Evolutionary conservation across 2,797 vertebrate genomes (phyloP).

Genomic region (Sebastiscus tertius): DNA sequence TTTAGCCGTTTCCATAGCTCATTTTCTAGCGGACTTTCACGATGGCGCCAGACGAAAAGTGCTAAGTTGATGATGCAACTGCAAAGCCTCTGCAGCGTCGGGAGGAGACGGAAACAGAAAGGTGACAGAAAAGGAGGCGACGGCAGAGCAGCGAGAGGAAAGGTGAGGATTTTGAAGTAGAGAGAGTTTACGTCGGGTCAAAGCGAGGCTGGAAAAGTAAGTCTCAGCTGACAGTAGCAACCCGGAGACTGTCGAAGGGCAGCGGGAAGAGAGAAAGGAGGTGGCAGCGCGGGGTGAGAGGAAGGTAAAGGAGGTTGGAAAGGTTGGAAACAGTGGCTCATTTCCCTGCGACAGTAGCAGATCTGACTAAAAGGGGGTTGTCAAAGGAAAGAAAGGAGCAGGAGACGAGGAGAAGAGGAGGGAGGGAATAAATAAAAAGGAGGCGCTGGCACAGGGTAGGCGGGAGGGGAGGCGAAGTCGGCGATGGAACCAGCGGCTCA

Average conservation of each 20-base stretch:
- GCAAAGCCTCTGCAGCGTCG: not conserved
- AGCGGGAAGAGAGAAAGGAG: slow-evolving; percentile 12
- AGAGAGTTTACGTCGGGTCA: slow-evolving; percentile 25
- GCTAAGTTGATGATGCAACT: slow-evolving; percentile 21
- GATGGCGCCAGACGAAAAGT: not conserved
- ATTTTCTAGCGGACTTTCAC: not conserved
- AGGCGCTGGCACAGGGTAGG: slow-evolving; percentile 1
- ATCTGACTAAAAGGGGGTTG: slow-evolving; percentile 25
- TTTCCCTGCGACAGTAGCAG: slow-evolving; percentile 48
- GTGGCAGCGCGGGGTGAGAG: slow-evolving; percentile 26
- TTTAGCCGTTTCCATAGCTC: not conserved
- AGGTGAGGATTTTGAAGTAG: slow-evolving; percentile 19
- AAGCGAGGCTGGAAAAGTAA: slow-evolving; percentile 41
- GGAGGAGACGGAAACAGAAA: slow-evolving; percentile 39
- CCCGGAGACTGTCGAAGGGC: slow-evolving; percentile 9
- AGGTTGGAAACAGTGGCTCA: slow-evolving; percentile 68
- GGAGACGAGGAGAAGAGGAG: not conserved
- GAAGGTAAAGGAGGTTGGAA: slow-evolving; percentile 46
- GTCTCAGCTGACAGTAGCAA: slow-evolving; percentile 11
- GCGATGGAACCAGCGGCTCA: slow-evolving; percentile 41
- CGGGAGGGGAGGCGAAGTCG: slow-evolving; percentile 8
- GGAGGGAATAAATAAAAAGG: slow-evolving; percentile 22
- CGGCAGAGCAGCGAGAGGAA: not conserved
- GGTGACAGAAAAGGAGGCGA: slow-evolving; percentile 12
- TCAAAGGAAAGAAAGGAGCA: slow-evolving; percentile 22